These are phyloP conservation scores for Lasioglossum morio DNA, from an alignment of 2,888 invertebrate species.

Conservation along the genomic window DNA sequence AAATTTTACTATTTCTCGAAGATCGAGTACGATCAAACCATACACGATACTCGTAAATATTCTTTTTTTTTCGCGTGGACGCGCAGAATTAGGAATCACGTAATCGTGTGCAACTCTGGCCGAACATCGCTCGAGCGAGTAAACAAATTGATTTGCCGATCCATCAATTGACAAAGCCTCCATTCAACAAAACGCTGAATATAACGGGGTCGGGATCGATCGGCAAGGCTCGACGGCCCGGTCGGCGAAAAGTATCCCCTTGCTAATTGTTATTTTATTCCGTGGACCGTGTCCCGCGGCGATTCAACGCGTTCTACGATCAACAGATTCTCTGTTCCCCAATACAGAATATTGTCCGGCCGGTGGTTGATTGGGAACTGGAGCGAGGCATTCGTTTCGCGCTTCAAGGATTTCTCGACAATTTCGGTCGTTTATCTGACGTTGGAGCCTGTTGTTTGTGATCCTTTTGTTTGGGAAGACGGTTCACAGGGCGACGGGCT, in stretches of 20 bases:
- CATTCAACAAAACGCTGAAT: neutral
- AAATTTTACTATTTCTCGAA: neutral
- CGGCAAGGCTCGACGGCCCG: neutral
- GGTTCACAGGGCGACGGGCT: slow-evolving; percentile 35
- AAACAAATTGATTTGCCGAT: neutral
- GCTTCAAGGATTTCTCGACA: slow-evolving; percentile 71
- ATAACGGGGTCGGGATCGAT: slow-evolving; percentile 12
- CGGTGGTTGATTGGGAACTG: slow-evolving; percentile 69
- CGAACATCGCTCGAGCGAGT: neutral
- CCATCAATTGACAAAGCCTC: neutral
- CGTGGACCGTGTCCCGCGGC: slow-evolving; percentile 5
- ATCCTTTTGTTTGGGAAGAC: slow-evolving; percentile 58
- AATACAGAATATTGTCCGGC: slow-evolving; percentile 43
- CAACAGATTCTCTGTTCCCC: slow-evolving; percentile 46
- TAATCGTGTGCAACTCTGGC: neutral
- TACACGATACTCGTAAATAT: no score
- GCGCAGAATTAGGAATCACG: neutral
- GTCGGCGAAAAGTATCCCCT: neutral
- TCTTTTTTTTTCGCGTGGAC: neutral
- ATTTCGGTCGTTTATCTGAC: slow-evolving; percentile 67
- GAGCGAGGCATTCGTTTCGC: slow-evolving; percentile 71
- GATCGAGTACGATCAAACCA: neutral
- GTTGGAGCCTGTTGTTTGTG: slow-evolving; percentile 46
- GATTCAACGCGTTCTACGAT: slow-evolving; percentile 34
- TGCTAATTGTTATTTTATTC: slow-evolving; percentile 52